Evolutionary conservation across 2,113 vertebrate genomes (phyloP), one percentile per base, ranked within the genome.

Genomic region (Bagarius yarrelli): DNA sequence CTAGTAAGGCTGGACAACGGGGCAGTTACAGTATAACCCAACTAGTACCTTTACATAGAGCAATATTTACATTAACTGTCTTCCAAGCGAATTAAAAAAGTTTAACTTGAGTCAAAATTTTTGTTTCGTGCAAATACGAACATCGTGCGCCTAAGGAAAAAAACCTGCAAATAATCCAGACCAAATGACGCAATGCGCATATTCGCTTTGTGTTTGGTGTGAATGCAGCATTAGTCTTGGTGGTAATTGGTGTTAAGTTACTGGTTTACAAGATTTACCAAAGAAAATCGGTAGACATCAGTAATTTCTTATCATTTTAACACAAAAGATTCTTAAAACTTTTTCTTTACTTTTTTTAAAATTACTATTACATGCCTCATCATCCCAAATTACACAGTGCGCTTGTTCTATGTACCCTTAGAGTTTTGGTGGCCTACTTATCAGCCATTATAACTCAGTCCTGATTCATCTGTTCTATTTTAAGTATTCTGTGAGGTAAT

Each of bases 371-470:
- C 67, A 63, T 21, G 14, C 21, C 55, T 61, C 30, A 53, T 74
- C 59, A 74, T 64, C 70, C 57, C 44, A 32, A 83, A 72, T 71
- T 64, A 64, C 66, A 52, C 21, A 73, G 53, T 53, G 69, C 4
- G n/a, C 67, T 74, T 59, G 76, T 64, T 83, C 66, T 79, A 40
- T 40, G 36, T 47, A 56, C 74, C 83, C 64, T n/a, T 25, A 32
- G 50, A 57, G n/a, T 55, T 60, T 72, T 23, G 63, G 40, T 76
- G 74, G 55, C 73, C 81, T 82, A 82, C 73, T 77, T 81, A 81
- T 57, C 63, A 61, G 66, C 57, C 63, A 77, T 79, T 69, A 67
- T 60, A 77, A 72, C 81, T 78, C 69, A 71, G 64, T 69, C 60
- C 64, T 56, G 71, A 82, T 32, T 78, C 70, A 61, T 40, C 52